Base-by-base conservation (phyloP, 2,888 invertebrate species). In the Labia minor region DNA sequence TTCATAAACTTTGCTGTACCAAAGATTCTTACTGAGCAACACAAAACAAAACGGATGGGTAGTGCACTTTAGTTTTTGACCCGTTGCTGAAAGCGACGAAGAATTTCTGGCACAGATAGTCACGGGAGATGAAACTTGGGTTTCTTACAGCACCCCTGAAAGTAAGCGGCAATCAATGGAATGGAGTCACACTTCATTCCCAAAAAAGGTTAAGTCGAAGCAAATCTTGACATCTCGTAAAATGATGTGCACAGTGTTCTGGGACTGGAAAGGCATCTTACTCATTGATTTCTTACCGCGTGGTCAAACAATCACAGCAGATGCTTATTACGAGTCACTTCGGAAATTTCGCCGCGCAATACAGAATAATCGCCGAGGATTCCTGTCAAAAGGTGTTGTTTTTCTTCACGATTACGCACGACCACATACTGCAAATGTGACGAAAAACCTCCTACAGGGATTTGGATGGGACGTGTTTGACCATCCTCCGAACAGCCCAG, bases 201-300 rank as follows among this genome's bases (percentile, higher is more conserved):
- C 66, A 21, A 66, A 65, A 14, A 63, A 67, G 64, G 62, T 63
- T 18, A 69, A 68, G 37, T 67, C 67, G 37, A 68, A 68, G 64
- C 61, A 61, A 68, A 70, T 61, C 62, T 61, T 69, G 26, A 70
- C 69, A 64, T 67, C 64, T 49, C 61, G 68, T 65, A 72, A 73
- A 71, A 67, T 72, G 67, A 72, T 72, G 70, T 71, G 70, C 65
- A 70, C 71, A 14, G 71, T 71, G 64, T 71, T 72, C 69, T 73
- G 70, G 70, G 70, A 70, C 70, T 68, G 65, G 19, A 68, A 70
- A 66, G 70, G 70, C n/a, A 68, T 72, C 61, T 64, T 71, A 64
- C 66, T 64, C 26, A 63, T 68, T 3, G 33, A 67, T 37, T 63
- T 67, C 10, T 64, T 67, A 21, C 63, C 63, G 19, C 37, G 61